Percentiles rank a stretch among this genome's conserved stretches.
Evolutionary conservation across 2,888 invertebrate species (phyloP).

Genomic region (Colletes collaris): DNA sequence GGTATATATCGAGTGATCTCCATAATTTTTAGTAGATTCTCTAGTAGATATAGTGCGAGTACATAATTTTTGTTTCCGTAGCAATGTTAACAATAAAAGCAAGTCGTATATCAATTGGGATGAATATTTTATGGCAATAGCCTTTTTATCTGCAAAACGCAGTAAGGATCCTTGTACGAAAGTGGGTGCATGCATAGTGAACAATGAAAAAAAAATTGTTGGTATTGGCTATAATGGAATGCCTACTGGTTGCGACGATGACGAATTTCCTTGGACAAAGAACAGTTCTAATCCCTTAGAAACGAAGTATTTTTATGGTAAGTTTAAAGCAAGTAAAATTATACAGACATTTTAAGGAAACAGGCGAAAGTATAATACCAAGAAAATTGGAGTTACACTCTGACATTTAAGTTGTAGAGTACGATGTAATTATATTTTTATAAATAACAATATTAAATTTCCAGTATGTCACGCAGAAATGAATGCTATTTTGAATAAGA

Average conservation of each 20-base stretch:
- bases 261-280: conserved; percentile 95
- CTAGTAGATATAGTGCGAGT: background rate
- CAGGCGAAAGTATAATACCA: background rate
- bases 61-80: conserved; percentile 13
- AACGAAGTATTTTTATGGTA: conserved; percentile 94
- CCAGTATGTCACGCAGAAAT: conserved; percentile 98
- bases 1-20: background rate
- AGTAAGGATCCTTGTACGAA: conserved; percentile 97
- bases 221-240: conserved; percentile 99
- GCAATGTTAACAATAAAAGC: conserved; percentile 84
- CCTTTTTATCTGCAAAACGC: conserved; percentile 94
- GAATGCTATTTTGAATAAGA: conserved; percentile 97
- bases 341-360: background rate
- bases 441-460: conserved; percentile 25
- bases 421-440: background rate
- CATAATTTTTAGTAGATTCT: background rate
- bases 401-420: background rate
- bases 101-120: conserved; percentile 91
- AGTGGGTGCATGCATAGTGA: conserved; percentile 98
- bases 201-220: conserved; percentile 93
- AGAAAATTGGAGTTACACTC: background rate
- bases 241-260: conserved; percentile 95
- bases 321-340: conserved; percentile 61
- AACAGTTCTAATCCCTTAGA: conserved; percentile 85
- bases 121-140: conserved; percentile 98